Evolutionary conservation across 2,888 invertebrate species (phyloP), one percentile per base, ranked within the genome.

Genomic region (Panorpa germanica): DNA sequence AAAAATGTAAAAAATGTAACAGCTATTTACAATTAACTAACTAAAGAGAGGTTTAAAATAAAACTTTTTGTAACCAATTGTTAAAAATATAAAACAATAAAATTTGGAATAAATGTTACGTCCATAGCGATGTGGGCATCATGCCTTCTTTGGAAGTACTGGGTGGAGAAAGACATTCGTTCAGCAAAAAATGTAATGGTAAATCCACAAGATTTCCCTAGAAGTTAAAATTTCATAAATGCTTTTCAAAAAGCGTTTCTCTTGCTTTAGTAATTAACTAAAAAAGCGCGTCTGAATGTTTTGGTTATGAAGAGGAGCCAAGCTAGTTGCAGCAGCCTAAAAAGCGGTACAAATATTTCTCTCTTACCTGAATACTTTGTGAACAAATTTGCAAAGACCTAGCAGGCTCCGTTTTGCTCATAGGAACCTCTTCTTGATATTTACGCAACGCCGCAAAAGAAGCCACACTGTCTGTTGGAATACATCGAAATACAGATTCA

Each of bases 41-140:
- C n/a, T n/a, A n/a, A n/a, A n/a, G n/a, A n/a, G n/a, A n/a, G n/a
- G n/a, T n/a, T n/a, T n/a, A n/a, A n/a, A n/a, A n/a, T n/a, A n/a
- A n/a, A n/a, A n/a, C n/a, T n/a, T n/a, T n/a, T n/a, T n/a, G n/a
- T n/a, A n/a, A n/a, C n/a, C n/a, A n/a, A n/a, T n/a, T n/a, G n/a
- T n/a, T n/a, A n/a, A n/a, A n/a, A n/a, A n/a, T n/a, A n/a, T n/a
- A n/a, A n/a, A n/a, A n/a, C n/a, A n/a, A n/a, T n/a, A n/a, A n/a
- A n/a, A n/a, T n/a, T 28, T 17, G 16, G 16, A 15, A 25, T 12
- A 25, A 25, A 8, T 25, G 24, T 49, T 58, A 88, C 11, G 90
- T 91, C 91, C 95, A 96, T 12, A 95, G 59, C 2, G 81, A 65
- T 17, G 81, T 82, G 3, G 95, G 95, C 68, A 93, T 73, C 45